These are phyloP conservation scores for Linnaemya vulpina DNA, from an alignment of 2,888 invertebrate genomes.

Conservation along the genomic window DNA sequence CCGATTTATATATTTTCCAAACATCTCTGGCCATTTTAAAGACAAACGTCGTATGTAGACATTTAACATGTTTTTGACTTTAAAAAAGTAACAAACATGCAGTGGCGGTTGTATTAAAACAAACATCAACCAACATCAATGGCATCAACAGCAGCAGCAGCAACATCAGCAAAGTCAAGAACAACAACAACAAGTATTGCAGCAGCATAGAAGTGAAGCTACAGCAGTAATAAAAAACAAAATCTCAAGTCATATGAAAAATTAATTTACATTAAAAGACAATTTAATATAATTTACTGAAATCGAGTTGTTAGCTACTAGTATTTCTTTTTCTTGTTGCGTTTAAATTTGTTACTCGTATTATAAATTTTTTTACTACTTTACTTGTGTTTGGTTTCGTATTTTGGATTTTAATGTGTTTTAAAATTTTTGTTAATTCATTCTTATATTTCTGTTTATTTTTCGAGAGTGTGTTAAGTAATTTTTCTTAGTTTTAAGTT, in stretches of 20 bases:
- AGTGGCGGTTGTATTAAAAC: constrained; percentile 68
- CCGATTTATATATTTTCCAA: neutral
- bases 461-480: constrained; percentile 55
- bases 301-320: constrained; percentile 77
- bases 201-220: constrained; percentile 47
- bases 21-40: constrained; percentile 16
- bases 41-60: constrained; percentile 58
- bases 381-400: constrained; percentile 37
- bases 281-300: constrained; percentile 83
- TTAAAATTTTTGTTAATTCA: constrained; percentile 52
- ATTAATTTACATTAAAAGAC: constrained; percentile 83
- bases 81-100: constrained; percentile 63
- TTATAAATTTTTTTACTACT: constrained; percentile 33
- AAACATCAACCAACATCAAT: constrained; percentile 52
- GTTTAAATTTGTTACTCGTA: constrained; percentile 21
- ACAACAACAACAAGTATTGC: constrained; percentile 34
- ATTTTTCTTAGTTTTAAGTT: constrained; percentile 52
- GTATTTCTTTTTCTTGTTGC: constrained; percentile 73
- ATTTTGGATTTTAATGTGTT: constrained; percentile 41
- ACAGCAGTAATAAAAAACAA: constrained; percentile 52
- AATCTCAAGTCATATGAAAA: constrained; percentile 77
- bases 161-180: constrained; percentile 1
- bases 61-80: constrained; percentile 64
- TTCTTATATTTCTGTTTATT: constrained; percentile 47
- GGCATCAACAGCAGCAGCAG: constrained; percentile 37